phyloP scores from a whole-genome alignment of 2,888 invertebrate genomes.

The Polydrusus cervinus region DNA sequence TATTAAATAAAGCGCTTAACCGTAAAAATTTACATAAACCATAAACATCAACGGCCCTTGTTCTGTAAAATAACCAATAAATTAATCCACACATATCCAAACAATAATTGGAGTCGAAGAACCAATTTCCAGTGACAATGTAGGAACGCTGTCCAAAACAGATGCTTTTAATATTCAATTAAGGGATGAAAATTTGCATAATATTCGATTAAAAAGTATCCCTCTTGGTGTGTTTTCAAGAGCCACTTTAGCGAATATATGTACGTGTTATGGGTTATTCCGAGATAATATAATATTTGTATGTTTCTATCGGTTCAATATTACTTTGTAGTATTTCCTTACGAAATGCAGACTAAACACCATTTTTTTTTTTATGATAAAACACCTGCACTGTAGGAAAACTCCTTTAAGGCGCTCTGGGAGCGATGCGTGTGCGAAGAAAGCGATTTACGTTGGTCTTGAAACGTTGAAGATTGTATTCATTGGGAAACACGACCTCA shows the following conservation, averaged over 20 bases:
- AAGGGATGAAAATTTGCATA: slow-evolving; percentile 26
- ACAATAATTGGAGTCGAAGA: slow-evolving; percentile 10
- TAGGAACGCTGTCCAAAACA: slow-evolving; percentile 22
- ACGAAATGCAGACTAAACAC: too few species aligned
- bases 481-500: too few species aligned
- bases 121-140: slow-evolving; percentile 24
- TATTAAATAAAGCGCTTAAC: background rate
- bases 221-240: slow-evolving; percentile 6
- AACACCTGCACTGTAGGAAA: too few species aligned
- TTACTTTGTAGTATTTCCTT: too few species aligned
- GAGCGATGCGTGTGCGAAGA: too few species aligned
- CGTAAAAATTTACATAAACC: slow-evolving; percentile 9
- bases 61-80: slow-evolving; percentile 3
- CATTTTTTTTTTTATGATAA: too few species aligned
- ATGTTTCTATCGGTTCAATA: too few species aligned
- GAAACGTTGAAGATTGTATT: too few species aligned
- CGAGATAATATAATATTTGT: too few species aligned
- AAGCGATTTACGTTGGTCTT: too few species aligned
- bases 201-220: slow-evolving; percentile 18
- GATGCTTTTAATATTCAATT: slow-evolving; percentile 33
- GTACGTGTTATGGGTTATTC: background rate
- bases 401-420: too few species aligned
- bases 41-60: background rate
- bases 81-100: slow-evolving; percentile 6
- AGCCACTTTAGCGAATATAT: slow-evolving; percentile 12